Base-by-base conservation (phyloP, 1,140 invertebrate genomes). In the Agraylea sexmaculata region DNA sequence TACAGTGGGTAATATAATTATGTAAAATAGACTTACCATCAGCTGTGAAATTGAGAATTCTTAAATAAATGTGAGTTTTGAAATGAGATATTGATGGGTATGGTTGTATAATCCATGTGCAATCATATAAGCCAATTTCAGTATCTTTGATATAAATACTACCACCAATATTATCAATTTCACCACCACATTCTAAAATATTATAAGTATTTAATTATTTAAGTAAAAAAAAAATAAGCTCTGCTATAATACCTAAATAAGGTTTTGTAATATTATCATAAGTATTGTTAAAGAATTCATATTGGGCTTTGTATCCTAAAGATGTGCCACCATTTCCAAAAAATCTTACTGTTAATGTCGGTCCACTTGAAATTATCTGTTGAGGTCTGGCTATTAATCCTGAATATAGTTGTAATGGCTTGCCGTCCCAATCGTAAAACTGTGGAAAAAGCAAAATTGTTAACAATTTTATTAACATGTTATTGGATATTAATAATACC, bases 131-230 rank as follows among this genome's bases (percentile, higher is more conserved):
- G 44, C 70, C 69, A n/a, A n/a, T n/a, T 2, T 61, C 55, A 73
- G 80, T 76, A 42, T 78, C 70, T 64, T 77, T 73, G 77, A 81
- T 80, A 3, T 75, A 79, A 19, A 81, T 80, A 2, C 70, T 68
- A 0, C 78, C 78, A 1, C 78, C 78, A 11, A 74, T 58, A 57
- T 78, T 76, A 42, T 76, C 73, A 5, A 80, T 75, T 47, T 72
- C 72, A 32, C 78, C 78, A 10, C 77, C 78, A 50, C 78, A 81
- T 52, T 77, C 77, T 72, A 37, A 41, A 54, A 30, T 28, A 37
- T 37, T 31, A 40, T 40, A 16, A n/a, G 15, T 3, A 27, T 17
- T 30, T 28, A 36, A 34, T 16, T 18, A 42, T 21, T 25, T 37
- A 25, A 17, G 15, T 19, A 20, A 25, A 27, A 19, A 37, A 16